Conservation (phyloP, 2,888 invertebrate species). For the Idaea dimidiata region DNA sequence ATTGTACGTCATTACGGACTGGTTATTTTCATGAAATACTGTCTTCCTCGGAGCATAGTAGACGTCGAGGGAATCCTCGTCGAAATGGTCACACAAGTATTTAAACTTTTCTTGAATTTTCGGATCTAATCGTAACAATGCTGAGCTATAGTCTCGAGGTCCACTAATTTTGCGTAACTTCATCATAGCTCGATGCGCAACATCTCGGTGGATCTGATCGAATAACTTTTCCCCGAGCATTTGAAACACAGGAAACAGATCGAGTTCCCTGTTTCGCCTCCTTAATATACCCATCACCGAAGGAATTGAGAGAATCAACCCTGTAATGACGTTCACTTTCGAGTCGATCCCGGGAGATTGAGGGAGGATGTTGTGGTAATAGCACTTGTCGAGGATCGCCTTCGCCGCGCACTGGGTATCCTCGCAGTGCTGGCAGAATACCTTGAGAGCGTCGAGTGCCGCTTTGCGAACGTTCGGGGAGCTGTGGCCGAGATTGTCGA, state of each 20-base stretch:
- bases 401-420: conserved; percentile 85
- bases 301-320: conserved; percentile 84
- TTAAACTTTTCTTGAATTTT: conserved; percentile 78
- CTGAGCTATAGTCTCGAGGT: conserved; percentile 82
- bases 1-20: conserved; percentile 60
- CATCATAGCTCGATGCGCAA: conserved; percentile 85
- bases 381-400: conserved; percentile 84
- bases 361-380: conserved; percentile 80
- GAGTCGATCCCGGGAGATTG: conserved; percentile 74
- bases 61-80: conserved; percentile 73
- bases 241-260: conserved; percentile 76
- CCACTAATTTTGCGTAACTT: conserved; percentile 87
- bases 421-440: conserved; percentile 85
- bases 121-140: conserved; percentile 65
- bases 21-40: conserved; percentile 45
- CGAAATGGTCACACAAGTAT: conserved; percentile 64
- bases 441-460: conserved; percentile 87
- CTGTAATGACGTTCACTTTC: conserved; percentile 82
- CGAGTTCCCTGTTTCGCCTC: conserved; percentile 67
- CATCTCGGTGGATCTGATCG: conserved; percentile 82
- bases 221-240: conserved; percentile 79
- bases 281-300: conserved; percentile 81
- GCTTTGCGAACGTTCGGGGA: conserved; percentile 91
- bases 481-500: conserved; percentile 89
- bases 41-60: conserved; percentile 67